Evolutionary conservation across 2,797 vertebrate species (phyloP).

Genomic region (Coregonus ussuriensis): DNA sequence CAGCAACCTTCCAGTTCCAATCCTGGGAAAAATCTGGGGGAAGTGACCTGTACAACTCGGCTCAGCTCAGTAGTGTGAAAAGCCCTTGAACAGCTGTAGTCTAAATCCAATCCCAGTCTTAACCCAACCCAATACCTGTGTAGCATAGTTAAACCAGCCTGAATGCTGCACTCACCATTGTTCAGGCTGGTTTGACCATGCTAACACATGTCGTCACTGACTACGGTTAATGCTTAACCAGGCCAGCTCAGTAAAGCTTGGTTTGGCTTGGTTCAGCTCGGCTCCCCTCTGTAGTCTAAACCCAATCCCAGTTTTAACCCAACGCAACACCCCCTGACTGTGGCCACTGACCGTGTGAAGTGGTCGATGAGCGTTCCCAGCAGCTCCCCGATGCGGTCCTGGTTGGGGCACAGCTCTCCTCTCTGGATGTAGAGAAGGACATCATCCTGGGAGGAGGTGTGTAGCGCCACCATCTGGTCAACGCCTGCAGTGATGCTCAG

Average conservation of each 20-base stretch:
- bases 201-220: not conserved
- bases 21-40: too few relatives aligned
- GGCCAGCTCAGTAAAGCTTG: not conserved
- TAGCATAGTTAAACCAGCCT: too few relatives aligned
- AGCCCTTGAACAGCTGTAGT: too few relatives aligned
- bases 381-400: constrained; percentile 85
- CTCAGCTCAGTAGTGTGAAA: not conserved
- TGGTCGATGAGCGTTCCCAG: constrained; percentile 83
- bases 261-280: too few relatives aligned
- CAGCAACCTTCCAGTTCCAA: too few relatives aligned
- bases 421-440: constrained; percentile 83
- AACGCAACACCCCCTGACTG: not conserved
- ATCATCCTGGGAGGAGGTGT: constrained; percentile 77
- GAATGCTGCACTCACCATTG: too few relatives aligned
- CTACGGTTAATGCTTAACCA: not conserved
- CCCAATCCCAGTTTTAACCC: not conserved
- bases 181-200: not conserved
- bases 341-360: constrained; percentile 77
- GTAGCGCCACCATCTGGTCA: constrained; percentile 89
- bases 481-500: constrained; percentile 82
- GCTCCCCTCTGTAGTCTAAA: not conserved
- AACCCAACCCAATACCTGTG: not conserved
- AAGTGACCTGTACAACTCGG: too few relatives aligned
- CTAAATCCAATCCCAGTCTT: not conserved
- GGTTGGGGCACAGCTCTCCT: constrained; percentile 69